These are phyloP conservation scores for Phyto melanocephala DNA, from an alignment of 2,888 invertebrate genomes.

Conservation along the genomic window DNA sequence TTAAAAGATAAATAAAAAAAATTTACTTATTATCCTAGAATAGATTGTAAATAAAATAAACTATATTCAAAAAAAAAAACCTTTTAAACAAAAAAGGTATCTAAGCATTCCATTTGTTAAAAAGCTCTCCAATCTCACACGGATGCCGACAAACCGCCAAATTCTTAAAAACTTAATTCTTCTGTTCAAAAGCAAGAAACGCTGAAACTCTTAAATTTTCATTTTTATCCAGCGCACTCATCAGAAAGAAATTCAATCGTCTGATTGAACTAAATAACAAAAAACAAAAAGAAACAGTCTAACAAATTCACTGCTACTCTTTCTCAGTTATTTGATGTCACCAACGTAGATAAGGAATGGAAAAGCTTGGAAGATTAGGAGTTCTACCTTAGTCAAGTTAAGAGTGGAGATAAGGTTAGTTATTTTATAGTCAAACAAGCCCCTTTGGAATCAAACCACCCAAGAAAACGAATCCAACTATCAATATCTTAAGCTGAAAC, in stretches of 20 bases:
- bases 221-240: not conserved
- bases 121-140: not conserved
- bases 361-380: not conserved
- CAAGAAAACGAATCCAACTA: not conserved
- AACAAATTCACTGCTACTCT: not conserved
- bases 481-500: not conserved
- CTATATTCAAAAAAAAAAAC: too few species aligned
- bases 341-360: not conserved
- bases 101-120: not conserved
- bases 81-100: not conserved
- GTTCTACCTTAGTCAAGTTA: not conserved
- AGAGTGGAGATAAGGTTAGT: too few species aligned
- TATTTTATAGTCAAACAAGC: conserved; percentile 2
- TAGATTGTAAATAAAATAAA: too few species aligned
- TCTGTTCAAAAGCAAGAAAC: too few species aligned
- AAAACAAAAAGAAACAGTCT: conserved; percentile 1
- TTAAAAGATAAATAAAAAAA: too few species aligned
- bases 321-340: not conserved
- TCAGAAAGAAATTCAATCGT: not conserved
- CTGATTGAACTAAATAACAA: not conserved
- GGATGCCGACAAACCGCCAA: not conserved
- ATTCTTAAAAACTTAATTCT: too few species aligned
- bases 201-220: not conserved
- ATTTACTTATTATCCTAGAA: too few species aligned
- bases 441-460: conserved; percentile 3